Base-by-base conservation (phyloP, 2,888 invertebrate genomes). In the Ophonus ardosiacus region DNA sequence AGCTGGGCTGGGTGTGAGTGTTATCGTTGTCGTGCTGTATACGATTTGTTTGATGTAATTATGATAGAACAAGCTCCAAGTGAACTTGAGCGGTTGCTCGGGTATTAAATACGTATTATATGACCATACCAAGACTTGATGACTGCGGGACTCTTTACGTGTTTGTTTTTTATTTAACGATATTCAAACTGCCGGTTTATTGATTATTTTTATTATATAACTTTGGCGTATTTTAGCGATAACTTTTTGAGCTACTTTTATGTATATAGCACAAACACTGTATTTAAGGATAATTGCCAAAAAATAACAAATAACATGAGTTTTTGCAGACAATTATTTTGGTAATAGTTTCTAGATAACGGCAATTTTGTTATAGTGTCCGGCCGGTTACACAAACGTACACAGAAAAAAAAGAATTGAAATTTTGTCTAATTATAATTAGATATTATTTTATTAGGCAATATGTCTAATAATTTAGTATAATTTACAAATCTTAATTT, bases 51-150 rank as follows among this genome's bases (percentile, higher is more conserved):
- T 74, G 57, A 71, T 80, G 80, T 80, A 80, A 80, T 80, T 80
- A 80, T 63, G 63, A 78, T 78, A 78, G 78, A 78, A 78, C 56
- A 57, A 56, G 24, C 31, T 51, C 43, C 43, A 51, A 51, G 43
- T 78, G 57, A 78, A 78, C 78, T 78, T 78, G 78, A 78, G 57
- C 56, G 17, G 68, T 81, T 81, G 68, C 38, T 24, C 38, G 57
- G 57, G 65, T 81, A 81, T 81, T 81, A 81, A 81, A 81, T 81
- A 81, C 68, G 65, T 65, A 81, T 81, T 81, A 81, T 81, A 74
- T 43, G 40, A 40, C 38, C 24, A 21, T 21, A 24, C 31, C 21
- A 24, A 63, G 24, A 74, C 17, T 74, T 74, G 71, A 74, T 74
- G 71, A 74, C 71, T 74, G 71, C 71, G 71, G 71, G 40, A 43